A percentile compares a stretch with the other conserved stretches of the same genome.
These are phyloP conservation scores for Agonopterix arenella DNA, from an alignment of 2,888 invertebrate genomes.

Conservation along the genomic window DNA sequence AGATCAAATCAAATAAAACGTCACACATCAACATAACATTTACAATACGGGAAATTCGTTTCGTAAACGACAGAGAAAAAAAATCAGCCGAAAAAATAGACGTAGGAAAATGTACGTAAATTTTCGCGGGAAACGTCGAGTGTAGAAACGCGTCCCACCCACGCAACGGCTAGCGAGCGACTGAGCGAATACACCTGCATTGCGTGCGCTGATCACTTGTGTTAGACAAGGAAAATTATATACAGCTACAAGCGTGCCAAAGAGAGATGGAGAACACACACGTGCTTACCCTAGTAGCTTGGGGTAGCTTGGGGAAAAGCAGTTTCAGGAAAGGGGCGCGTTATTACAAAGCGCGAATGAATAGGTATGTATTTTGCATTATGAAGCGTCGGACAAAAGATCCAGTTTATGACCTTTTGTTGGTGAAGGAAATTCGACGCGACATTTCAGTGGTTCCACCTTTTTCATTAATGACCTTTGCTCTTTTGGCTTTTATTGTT, in stretches of 20 bases:
- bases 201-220: slow-evolving; percentile 67
- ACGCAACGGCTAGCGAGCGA: slow-evolving; percentile 48
- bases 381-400: slow-evolving; percentile 50
- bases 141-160: slow-evolving; percentile 41
- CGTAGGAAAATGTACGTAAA: slow-evolving; percentile 36
- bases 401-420: slow-evolving; percentile 48
- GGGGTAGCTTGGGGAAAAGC: slow-evolving; percentile 38
- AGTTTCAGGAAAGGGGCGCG: slow-evolving; percentile 63
- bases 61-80: slow-evolving; percentile 10
- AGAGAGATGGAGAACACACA: slow-evolving; percentile 42
- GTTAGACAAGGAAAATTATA: slow-evolving; percentile 32
- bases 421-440: slow-evolving; percentile 37
- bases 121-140: slow-evolving; percentile 64
- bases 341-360: slow-evolving; percentile 61
- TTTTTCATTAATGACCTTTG: slow-evolving; percentile 36
- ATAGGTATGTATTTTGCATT: slow-evolving; percentile 61
- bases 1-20: slow-evolving; percentile 37
- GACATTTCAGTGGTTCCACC: slow-evolving; percentile 33
- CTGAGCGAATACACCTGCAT: slow-evolving; percentile 68
- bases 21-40: slow-evolving; percentile 45
- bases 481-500: slow-evolving; percentile 15
- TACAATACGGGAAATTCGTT: slow-evolving; percentile 16
- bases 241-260: slow-evolving; percentile 18
- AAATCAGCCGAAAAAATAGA: slow-evolving; percentile 7
- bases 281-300: slow-evolving; percentile 54